These are phyloP conservation scores for Hylomyscus alleni DNA, from an alignment of 2,797 vertebrate genomes.

Conservation along the genomic window DNA sequence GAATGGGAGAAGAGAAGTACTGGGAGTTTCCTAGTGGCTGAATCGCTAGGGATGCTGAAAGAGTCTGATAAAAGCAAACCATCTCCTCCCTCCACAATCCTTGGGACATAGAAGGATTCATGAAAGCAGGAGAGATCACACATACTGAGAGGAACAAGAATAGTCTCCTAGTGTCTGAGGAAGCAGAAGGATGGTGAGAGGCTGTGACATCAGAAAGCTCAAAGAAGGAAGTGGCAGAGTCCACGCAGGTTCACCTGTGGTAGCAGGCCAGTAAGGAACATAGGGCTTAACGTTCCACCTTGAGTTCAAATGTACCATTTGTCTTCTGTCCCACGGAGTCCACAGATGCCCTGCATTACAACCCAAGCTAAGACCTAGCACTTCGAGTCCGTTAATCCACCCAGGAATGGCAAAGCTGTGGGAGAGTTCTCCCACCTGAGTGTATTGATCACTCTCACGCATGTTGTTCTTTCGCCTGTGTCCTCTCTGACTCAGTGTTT, in stretches of 20 bases:
- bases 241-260: background rate
- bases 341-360: rapidly evolving
- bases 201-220: background rate
- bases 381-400: rapidly evolving
- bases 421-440: background rate
- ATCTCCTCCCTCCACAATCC: too few species aligned
- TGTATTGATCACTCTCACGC: background rate
- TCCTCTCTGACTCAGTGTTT: background rate
- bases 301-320: background rate
- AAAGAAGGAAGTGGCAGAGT: background rate
- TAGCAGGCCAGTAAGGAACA: background rate
- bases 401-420: background rate
- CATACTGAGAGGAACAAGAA: background rate
- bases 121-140: background rate
- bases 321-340: background rate
- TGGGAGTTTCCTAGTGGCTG: background rate
- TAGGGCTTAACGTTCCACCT: rapidly evolving
- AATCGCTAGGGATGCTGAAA: background rate
- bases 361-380: background rate
- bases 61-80: background rate
- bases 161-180: background rate
- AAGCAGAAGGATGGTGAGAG: background rate
- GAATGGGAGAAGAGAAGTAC: background rate
- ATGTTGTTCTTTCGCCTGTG: background rate
- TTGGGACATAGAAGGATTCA: background rate